A percentile compares a stretch with the other conserved stretches of the same genome.
Conservation (phyloP, 2,797 vertebrate genomes). For the Crocidura indochinensis region DNA sequence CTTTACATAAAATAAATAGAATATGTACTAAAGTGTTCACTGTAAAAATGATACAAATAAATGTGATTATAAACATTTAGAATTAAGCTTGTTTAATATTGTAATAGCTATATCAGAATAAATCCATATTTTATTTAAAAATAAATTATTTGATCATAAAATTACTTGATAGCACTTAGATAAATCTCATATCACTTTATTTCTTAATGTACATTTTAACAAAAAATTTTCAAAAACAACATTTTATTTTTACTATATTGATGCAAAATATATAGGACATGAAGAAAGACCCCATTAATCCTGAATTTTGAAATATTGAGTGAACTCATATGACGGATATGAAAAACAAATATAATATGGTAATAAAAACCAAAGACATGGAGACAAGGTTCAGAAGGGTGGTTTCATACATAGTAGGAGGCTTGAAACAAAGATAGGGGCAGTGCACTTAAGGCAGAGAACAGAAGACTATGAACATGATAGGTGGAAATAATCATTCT, state of each 20-base stretch:
- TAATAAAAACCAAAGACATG: no score
- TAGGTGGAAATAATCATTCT: no score
- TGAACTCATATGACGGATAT: not conserved
- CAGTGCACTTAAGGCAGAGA: no score
- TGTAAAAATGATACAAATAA: not conserved
- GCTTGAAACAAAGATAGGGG: no score
- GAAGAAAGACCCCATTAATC: not conserved
- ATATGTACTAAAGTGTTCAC: not conserved
- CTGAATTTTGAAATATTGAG: not conserved
- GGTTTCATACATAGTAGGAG: no score
- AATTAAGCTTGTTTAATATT: not conserved
- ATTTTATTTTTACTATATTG: constrained; percentile 27
- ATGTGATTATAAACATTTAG: not conserved
- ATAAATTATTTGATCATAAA: not conserved
- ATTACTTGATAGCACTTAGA: constrained; percentile 17
- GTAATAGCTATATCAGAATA: constrained; percentile 10
- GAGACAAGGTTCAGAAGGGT: no score
- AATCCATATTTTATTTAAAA: not conserved
- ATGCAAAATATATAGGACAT: not conserved
- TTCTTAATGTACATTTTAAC: not conserved
- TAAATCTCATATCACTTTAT: not conserved
- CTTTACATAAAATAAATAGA: not conserved
- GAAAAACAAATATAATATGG: no score
- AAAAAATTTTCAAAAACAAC: not conserved
- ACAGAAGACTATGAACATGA: no score